phyloP scores from a whole-genome alignment of 92 coral and sea anemone genomes.

The Porites rus region DNA sequence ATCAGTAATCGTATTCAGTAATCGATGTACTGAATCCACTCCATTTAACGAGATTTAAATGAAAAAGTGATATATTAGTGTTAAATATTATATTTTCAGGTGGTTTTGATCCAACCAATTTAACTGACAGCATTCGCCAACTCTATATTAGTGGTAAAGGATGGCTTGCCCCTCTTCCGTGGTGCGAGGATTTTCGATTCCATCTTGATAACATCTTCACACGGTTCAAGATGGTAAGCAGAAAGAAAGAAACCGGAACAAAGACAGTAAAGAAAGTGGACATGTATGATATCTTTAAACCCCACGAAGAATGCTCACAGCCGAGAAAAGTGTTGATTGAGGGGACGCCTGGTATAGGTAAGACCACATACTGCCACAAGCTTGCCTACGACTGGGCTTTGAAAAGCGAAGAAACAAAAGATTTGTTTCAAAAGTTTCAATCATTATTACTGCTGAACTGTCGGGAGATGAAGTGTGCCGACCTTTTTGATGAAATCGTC shows the following conservation, averaged over 20 bases:
- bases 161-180: conserved; percentile 1
- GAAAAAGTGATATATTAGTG: background rate
- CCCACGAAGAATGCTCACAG: conserved; percentile 13
- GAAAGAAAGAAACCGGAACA: conserved; percentile 19
- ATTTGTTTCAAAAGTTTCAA: conserved; percentile 9
- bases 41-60: too few relatives aligned
- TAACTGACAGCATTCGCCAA: conserved; percentile 1
- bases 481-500: conserved; percentile 31
- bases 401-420: background rate
- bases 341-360: conserved; percentile 48
- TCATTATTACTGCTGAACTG: conserved; percentile 32
- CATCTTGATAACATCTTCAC: conserved; percentile 39
- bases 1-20: too few relatives aligned
- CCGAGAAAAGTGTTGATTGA: conserved; percentile 46
- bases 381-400: conserved; percentile 57
- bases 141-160: conserved; percentile 6
- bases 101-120: background rate
- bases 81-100: background rate
- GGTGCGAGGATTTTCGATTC: conserved; percentile 25
- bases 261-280: conserved; percentile 25
- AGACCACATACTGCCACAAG: conserved; percentile 46
- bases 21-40: too few relatives aligned
- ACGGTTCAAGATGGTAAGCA: conserved; percentile 35
- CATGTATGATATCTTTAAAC: conserved; percentile 48
- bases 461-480: conserved; percentile 22